Base-by-base conservation (phyloP, 2,797 vertebrate genomes). In the Enteromius anoplus region DNA sequence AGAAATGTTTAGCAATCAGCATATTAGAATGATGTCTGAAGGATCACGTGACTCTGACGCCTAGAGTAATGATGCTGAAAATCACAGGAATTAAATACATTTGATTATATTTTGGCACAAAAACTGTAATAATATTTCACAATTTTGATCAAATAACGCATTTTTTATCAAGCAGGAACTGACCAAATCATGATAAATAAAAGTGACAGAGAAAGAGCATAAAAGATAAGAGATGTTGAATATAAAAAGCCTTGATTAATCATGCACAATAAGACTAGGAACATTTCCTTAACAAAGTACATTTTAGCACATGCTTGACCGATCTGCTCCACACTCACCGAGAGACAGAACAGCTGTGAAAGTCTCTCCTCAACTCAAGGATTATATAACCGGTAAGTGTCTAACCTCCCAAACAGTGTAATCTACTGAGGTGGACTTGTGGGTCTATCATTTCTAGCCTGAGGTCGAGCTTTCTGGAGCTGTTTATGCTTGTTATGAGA, bases 401-500 rank as follows among this genome's bases (percentile, higher is more conserved):
- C 60, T 65, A 29, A 78, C 42, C 42, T 64, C 40, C 47, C 49
- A 53, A 53, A 34, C 71, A 5, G 19, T 37, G 42, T 7, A 2
- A 49, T 73, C 69, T 23, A 37, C 29, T 64, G 58, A 64, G 40
- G 29, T 65, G 69, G 21, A 76, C 23, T 14, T 12, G 1, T n/a
- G 47, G 3, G 9, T 75, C 23, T 68, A 60, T 26, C 69, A 49
- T 76, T 55, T 47, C 45, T 78, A 49, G 42, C 51, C 40, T 11
- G 45, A 45, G 60, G 71, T 70, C 11, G 8, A 62, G 55, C 37
- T 82, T 72, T 49, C 40, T 69, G 15, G 47, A 70, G 85, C 76
- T 49, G 79, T 69, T 70, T 51, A 83, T 76, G 40, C 68, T 51
- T 69, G 72, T 42, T 77, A 82, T 4, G 60, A 53, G 32, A 66